phyloP scores from a whole-genome alignment of 2,113 vertebrate species.

The Mormyrus lacerda region DNA sequence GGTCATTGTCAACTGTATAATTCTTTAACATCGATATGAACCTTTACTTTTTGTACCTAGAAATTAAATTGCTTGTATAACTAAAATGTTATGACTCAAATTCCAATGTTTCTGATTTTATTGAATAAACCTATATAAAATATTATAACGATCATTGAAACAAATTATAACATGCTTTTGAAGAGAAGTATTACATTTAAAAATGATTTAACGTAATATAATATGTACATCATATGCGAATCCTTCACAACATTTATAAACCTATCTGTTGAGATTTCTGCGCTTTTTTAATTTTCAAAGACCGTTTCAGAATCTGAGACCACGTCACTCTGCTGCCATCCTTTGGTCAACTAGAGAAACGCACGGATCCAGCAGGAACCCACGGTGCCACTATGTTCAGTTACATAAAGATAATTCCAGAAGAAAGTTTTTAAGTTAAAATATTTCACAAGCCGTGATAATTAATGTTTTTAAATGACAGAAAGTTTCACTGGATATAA shows the following conservation, averaged over 20 bases:
- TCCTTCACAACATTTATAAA: neutral
- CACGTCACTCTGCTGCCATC: constrained; percentile 24
- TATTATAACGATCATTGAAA: neutral
- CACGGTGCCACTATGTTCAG: neutral
- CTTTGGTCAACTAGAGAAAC: constrained; percentile 15
- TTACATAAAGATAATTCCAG: neutral
- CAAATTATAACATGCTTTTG: neutral
- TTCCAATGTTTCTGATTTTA: neutral
- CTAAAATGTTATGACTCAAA: neutral
- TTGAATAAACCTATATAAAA: neutral
- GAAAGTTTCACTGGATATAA: neutral
- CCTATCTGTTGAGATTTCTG: neutral
- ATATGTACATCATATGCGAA: neutral
- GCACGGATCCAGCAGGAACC: neutral
- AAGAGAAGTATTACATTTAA: neutral
- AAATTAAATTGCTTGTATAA: neutral
- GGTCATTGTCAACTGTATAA: neutral
- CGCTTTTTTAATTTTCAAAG: neutral
- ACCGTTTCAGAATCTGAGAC: neutral
- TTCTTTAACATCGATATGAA: neutral
- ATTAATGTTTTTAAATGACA: neutral
- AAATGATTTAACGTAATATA: neutral
- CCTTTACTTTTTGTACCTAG: neutral
- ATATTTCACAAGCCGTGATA: neutral
- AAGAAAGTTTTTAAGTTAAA: neutral